phyloP scores from a whole-genome alignment of 2,888 invertebrate species.

The Agriotes lineatus region DNA sequence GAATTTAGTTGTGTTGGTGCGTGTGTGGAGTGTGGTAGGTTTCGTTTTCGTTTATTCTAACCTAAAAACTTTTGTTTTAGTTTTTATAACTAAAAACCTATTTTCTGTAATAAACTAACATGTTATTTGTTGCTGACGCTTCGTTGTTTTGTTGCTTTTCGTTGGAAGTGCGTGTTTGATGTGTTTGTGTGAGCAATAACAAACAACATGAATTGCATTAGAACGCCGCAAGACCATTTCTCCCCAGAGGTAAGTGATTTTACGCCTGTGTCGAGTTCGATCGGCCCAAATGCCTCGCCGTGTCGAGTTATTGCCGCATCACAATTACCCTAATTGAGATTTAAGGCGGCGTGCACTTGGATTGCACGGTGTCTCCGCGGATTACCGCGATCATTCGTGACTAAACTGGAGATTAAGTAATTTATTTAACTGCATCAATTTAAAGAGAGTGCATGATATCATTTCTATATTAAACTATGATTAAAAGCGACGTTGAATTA shows the following conservation, averaged over 20 bases:
- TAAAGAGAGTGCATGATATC: slow-evolving; percentile 39
- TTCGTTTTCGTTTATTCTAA: slow-evolving; percentile 50
- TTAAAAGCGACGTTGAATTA: slow-evolving; percentile 9
- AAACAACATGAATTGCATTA: slow-evolving; percentile 36
- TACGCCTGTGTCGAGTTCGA: too few relatives aligned
- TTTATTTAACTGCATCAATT: slow-evolving; percentile 34
- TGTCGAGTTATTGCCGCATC: too few relatives aligned
- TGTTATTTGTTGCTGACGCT: slow-evolving; percentile 24
- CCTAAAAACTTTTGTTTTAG: slow-evolving; percentile 42
- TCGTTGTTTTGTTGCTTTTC: slow-evolving; percentile 37
- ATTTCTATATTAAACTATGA: slow-evolving; percentile 44
- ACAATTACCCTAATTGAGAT: too few relatives aligned
- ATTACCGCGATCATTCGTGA: slow-evolving; percentile 25
- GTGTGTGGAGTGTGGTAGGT: slow-evolving; percentile 60
- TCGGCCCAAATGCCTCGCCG: too few relatives aligned
- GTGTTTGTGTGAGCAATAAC: slow-evolving; percentile 16
- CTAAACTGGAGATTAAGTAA: slow-evolving; percentile 33
- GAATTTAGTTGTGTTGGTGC: slow-evolving; percentile 52
- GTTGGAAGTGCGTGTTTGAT: slow-evolving; percentile 29
- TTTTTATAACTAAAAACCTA: slow-evolving; percentile 39
- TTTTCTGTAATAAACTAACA: slow-evolving; percentile 31
- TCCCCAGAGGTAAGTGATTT: slow-evolving; percentile 35
- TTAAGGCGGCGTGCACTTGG: too few relatives aligned
- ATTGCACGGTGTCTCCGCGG: not conserved
- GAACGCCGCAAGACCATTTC: slow-evolving; percentile 38